Evolutionary conservation across 1,140 invertebrate genomes (phyloP).

Genomic region (Lepidurus apus): DNA sequence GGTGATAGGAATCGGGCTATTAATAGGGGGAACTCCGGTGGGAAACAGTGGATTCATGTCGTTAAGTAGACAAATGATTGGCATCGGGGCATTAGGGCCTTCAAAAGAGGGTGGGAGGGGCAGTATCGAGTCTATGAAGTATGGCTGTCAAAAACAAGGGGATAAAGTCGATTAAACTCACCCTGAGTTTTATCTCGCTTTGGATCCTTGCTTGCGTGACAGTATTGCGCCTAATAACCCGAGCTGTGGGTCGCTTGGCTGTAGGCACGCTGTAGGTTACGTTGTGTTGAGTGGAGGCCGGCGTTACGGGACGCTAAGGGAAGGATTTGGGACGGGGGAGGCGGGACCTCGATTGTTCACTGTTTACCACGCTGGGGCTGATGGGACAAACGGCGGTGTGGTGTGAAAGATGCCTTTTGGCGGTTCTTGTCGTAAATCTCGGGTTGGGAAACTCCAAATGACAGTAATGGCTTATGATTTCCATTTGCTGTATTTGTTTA

Average conservation of each 20-base stretch:
- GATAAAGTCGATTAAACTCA: not conserved
- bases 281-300: no score
- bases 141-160: not conserved
- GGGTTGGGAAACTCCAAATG: no score
- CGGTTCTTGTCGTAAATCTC: no score
- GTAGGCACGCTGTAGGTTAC: no score
- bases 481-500: not conserved
- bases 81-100: not conserved
- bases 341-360: no score
- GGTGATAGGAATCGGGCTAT: not conserved
- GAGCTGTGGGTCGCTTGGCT: no score
- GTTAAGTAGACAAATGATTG: slow-evolving; percentile 18
- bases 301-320: no score
- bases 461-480: not conserved
- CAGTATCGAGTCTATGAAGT: not conserved
- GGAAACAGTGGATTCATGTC: not conserved
- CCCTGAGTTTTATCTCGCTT: not conserved
- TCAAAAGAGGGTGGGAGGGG: not conserved
- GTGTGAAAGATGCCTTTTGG: no score
- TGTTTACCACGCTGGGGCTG: no score
- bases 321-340: no score
- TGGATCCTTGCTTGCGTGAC: not conserved
- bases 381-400: no score
- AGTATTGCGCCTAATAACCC: not conserved
- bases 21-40: not conserved